These are phyloP conservation scores for Peromyscus californicus DNA, from an alignment of 2,113 vertebrate genomes.

Conservation along the genomic window DNA sequence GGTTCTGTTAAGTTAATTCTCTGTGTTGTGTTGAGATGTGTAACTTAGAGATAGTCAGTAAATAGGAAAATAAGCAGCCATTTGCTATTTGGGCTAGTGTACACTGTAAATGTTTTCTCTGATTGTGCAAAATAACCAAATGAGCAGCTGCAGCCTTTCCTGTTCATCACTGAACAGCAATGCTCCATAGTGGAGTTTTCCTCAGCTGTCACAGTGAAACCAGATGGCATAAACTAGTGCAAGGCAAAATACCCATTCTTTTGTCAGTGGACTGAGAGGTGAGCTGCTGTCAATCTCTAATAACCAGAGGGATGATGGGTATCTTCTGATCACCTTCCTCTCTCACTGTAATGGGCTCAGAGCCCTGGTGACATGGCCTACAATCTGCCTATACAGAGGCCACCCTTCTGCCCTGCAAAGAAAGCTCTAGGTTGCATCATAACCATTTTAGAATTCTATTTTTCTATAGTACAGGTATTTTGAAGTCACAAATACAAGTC, in stretches of 20 bases:
- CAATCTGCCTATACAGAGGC: not conserved
- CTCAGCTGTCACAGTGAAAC: not conserved
- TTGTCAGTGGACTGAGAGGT: not conserved
- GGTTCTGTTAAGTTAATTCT: not conserved
- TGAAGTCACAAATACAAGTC: too few species aligned
- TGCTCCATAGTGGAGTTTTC: not conserved
- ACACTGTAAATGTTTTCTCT: slow-evolving; percentile 15
- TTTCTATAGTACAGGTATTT: not conserved
- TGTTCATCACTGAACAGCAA: not conserved
- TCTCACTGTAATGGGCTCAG: not conserved
- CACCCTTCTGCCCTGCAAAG: not conserved
- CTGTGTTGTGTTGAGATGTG: not conserved
- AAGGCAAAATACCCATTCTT: not conserved
- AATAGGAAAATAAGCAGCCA: not conserved
- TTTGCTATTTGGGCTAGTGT: not conserved
- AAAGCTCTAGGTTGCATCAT: not conserved
- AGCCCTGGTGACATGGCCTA: not conserved
- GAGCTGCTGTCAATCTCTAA: not conserved
- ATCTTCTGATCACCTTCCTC: accelerated
- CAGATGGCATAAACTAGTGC: not conserved
- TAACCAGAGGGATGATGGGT: not conserved
- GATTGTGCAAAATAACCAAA: slow-evolving; percentile 12
- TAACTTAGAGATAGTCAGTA: not conserved
- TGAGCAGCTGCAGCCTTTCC: not conserved
- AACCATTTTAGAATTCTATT: not conserved